Conservation (phyloP, 2,797 vertebrate species). For the Rhyacichthys aspro region DNA sequence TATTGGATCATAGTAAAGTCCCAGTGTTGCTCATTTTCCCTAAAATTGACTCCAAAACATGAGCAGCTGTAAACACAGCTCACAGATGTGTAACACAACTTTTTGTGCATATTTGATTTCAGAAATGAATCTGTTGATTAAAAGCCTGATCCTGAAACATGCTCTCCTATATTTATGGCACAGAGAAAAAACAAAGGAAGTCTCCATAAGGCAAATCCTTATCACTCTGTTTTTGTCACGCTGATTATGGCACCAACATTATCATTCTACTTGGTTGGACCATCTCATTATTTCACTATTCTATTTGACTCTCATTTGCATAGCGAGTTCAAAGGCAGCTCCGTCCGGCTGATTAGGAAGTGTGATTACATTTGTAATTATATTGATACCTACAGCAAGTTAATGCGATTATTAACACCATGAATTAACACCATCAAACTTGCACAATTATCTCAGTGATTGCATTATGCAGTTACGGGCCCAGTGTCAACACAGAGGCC, state of each 20-base stretch:
- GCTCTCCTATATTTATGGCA: not conserved
- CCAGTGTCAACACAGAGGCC: constrained; percentile 48
- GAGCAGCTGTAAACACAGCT: too few species aligned
- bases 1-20: too few species aligned
- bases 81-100: too few species aligned
- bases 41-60: too few species aligned
- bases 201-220: constrained; percentile 34
- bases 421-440: constrained; percentile 57
- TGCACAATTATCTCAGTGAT: constrained; percentile 66
- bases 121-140: too few species aligned
- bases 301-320: constrained; percentile 71
- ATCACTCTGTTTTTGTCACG: constrained; percentile 4
- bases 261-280: constrained; percentile 62
- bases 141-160: not conserved
- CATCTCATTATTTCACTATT: constrained; percentile 68
- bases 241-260: constrained; percentile 55
- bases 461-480: constrained; percentile 51
- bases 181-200: constrained; percentile 22
- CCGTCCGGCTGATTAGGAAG: constrained; percentile 68
- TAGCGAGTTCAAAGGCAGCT: constrained; percentile 72
- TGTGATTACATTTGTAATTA: constrained; percentile 80
- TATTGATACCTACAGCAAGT: constrained; percentile 78
- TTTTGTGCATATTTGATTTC: too few species aligned
- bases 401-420: constrained; percentile 71
- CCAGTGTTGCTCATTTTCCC: too few species aligned